Conservation (phyloP, 2,797 vertebrate species). For the Glossophaga mutica region DNA sequence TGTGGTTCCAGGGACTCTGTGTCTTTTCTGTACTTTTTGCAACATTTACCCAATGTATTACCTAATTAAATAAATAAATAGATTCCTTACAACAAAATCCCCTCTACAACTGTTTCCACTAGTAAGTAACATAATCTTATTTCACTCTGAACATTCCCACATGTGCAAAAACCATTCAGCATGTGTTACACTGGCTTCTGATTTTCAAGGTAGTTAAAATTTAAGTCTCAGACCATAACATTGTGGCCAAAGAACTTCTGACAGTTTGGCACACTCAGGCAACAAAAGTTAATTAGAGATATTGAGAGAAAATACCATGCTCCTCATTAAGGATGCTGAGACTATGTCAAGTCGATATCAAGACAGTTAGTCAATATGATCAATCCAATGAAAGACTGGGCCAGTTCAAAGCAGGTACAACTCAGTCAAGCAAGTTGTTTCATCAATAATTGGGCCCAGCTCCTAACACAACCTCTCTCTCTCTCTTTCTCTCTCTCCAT, state of each 20-base stretch:
- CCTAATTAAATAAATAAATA: not conserved
- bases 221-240: not conserved
- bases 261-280: not conserved
- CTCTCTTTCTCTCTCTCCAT: not conserved
- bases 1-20: not conserved
- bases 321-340: not conserved
- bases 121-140: not conserved
- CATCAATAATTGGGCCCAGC: not conserved
- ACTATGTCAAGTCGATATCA: not conserved
- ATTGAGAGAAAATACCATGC: not conserved
- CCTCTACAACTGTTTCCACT: not conserved
- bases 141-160: not conserved
- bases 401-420: not conserved
- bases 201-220: not conserved
- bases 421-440: not conserved
- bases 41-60: not conserved
- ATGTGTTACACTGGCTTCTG: not conserved
- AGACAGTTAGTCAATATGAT: not conserved
- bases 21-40: not conserved
- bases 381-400: not conserved
- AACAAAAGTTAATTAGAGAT: conserved; percentile 19
- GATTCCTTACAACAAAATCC: not conserved
- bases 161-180: not conserved
- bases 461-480: not conserved
- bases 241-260: not conserved